Evolutionary conservation across 2,888 invertebrate species (phyloP), one percentile per base, ranked within the genome.

Genomic region (Allygus modestus): DNA sequence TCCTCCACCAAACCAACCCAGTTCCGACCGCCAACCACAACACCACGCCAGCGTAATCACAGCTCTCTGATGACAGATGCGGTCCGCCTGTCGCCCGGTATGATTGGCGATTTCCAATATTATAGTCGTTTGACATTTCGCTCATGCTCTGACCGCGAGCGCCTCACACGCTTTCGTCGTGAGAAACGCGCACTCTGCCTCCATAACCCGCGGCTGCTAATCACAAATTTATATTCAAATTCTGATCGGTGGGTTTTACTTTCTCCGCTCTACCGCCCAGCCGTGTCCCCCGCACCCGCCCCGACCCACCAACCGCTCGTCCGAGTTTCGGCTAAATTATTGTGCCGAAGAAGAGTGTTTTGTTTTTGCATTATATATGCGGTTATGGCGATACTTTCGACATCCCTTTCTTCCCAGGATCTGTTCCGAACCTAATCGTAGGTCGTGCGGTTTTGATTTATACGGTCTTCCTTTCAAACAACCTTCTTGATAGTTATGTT

Each of bases 151-250:
- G 20, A 28, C 65, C 65, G 26, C 65, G 15, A 65, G 65, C 28
- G 31, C 17, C 65, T 65, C 65, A 31, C 65, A 65, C 65, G 65
- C 65, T 65, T 65, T 65, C 65, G 65, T 65, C 65, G 65, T 65
- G 65, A 65, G 65, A 65, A 65, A 54, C 4, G 54, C 54, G 54
- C 20, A 4, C 5, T 54, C 54, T 51, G 51, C 54, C 54, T 20
- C 7, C 54, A 46, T 23, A 20, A n/a, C 54, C 54, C 9, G 54
- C 5, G 54, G 54, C 54, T 17, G 46, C 54, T 17, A 12, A 46
- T 46, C 46, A 12, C 46, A 12, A 7, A 46, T 46, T 46, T 46
- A 46, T 17, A 46, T 46, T 46, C 46, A 17, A 46, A 46, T 17
- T 46, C 17, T 46, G 46, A 46, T 46, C 46, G 46, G 46, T 46